phyloP scores from a whole-genome alignment of 2,797 vertebrate genomes.

The Calcarius lapponicus region DNA sequence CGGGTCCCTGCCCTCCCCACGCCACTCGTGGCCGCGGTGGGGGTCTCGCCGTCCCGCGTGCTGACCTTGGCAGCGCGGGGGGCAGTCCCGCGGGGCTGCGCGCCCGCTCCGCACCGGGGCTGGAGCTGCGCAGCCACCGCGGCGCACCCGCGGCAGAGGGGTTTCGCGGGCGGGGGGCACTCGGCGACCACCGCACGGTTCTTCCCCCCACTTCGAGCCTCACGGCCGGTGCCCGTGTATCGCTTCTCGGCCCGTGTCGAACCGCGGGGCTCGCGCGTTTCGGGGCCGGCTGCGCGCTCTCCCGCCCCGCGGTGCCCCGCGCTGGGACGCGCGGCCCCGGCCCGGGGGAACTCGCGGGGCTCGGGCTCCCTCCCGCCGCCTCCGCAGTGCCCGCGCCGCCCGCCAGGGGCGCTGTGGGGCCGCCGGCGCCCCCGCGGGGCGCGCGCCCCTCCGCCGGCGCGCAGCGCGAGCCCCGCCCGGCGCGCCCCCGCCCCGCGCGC shows the following conservation, averaged over 20 bases:
- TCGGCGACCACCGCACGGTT: background rate
- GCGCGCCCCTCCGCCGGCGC: background rate
- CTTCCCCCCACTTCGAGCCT: background rate
- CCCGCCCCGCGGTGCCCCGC: background rate
- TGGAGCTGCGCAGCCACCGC: background rate
- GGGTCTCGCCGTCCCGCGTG: background rate
- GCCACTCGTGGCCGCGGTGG: background rate
- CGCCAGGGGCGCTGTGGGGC: slow-evolving; percentile 71
- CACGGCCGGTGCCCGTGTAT: background rate
- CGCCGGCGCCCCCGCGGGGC: background rate
- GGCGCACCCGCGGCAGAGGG: background rate
- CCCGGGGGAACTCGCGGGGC: background rate
- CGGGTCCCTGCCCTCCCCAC: background rate
- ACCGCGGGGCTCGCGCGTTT: background rate
- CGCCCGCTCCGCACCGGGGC: background rate
- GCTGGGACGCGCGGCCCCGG: background rate
- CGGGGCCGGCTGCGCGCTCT: background rate
- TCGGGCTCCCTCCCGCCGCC: background rate
- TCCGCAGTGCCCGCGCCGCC: background rate
- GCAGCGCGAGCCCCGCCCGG: too few relatives aligned
- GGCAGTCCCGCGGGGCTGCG: background rate
- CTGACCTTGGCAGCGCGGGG: background rate
- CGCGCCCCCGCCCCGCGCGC: too few relatives aligned
- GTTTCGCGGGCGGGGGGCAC: background rate
- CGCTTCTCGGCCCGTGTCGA: background rate